These are phyloP conservation scores for Drosophila rubida DNA, from an alignment of 2,888 invertebrate genomes.

Conservation along the genomic window DNA sequence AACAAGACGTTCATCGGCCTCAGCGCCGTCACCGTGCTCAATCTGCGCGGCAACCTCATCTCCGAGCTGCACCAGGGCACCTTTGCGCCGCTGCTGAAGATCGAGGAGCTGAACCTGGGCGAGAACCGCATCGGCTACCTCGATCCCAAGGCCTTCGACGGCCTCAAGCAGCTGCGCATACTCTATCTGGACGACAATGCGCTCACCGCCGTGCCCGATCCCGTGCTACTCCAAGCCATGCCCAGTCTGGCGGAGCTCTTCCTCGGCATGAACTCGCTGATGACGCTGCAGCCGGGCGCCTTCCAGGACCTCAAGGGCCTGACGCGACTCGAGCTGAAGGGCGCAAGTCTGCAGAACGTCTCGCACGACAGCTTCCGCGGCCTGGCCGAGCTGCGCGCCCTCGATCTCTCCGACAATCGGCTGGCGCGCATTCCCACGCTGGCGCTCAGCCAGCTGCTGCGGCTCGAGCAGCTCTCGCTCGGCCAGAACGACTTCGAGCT, in stretches of 20 bases:
- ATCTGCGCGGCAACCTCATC: constrained; percentile 92
- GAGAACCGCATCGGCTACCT: constrained; percentile 93
- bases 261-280: constrained; percentile 93
- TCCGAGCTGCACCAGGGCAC: constrained; percentile 91
- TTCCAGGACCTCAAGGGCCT: constrained; percentile 92
- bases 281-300: constrained; percentile 90
- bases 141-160: constrained; percentile 91
- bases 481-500: constrained; percentile 93
- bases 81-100: constrained; percentile 90
- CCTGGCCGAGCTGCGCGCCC: constrained; percentile 89
- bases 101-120: constrained; percentile 94
- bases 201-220: constrained; percentile 90
- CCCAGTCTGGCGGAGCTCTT: constrained; percentile 93
- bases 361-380: constrained; percentile 92
- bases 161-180: constrained; percentile 90
- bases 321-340: constrained; percentile 91
- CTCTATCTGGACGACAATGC: constrained; percentile 94
- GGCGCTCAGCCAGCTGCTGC: constrained; percentile 89
- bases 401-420: constrained; percentile 92
- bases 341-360: constrained; percentile 92
- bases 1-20: constrained; percentile 93
- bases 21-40: constrained; percentile 91
- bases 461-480: constrained; percentile 92
- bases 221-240: constrained; percentile 89
- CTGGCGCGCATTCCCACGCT: constrained; percentile 90